phyloP scores from a whole-genome alignment of 2,888 invertebrate genomes.

The Andrena haemorrhoa region DNA sequence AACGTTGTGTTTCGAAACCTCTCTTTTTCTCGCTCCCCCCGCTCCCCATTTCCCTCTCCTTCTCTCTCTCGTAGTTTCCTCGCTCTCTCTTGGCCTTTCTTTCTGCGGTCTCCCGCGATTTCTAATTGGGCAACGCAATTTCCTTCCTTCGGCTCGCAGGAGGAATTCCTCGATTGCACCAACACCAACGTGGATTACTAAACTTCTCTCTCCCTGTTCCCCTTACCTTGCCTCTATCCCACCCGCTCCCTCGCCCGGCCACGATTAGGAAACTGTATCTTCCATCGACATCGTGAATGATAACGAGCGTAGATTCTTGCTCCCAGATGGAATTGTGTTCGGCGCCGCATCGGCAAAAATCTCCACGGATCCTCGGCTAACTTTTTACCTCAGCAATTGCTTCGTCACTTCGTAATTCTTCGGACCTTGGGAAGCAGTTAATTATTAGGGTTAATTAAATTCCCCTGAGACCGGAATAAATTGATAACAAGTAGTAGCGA shows the following conservation, averaged over 20 bases:
- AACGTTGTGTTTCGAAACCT: conserved; percentile 45
- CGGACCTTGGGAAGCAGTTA: neutral
- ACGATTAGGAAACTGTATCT: neutral
- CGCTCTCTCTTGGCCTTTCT: conserved; percentile 60
- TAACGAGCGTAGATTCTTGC: neutral
- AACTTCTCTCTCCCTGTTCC: conserved; percentile 40
- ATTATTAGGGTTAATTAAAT: too few species aligned
- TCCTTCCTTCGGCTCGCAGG: conserved; percentile 71
- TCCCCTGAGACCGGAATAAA: too few species aligned
- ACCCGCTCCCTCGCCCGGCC: conserved; percentile 6
- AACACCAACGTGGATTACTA: conserved; percentile 45
- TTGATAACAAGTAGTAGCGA: too few species aligned
- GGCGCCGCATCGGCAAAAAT: neutral
- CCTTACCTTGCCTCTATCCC: conserved; percentile 22
- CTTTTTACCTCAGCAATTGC: neutral
- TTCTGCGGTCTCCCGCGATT: conserved; percentile 73
- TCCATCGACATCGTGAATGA: neutral
- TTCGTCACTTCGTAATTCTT: neutral
- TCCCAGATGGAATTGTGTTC: neutral
- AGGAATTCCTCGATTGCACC: conserved; percentile 68
- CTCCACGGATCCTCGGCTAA: too few species aligned
- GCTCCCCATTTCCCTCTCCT: conserved; percentile 13
- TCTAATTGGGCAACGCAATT: conserved; percentile 75
- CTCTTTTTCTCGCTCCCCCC: neutral
- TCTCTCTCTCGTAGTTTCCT: conserved; percentile 20